These are phyloP conservation scores for Kryptolebias marmoratus DNA, from an alignment of 2,113 vertebrate genomes.

Conservation along the genomic window DNA sequence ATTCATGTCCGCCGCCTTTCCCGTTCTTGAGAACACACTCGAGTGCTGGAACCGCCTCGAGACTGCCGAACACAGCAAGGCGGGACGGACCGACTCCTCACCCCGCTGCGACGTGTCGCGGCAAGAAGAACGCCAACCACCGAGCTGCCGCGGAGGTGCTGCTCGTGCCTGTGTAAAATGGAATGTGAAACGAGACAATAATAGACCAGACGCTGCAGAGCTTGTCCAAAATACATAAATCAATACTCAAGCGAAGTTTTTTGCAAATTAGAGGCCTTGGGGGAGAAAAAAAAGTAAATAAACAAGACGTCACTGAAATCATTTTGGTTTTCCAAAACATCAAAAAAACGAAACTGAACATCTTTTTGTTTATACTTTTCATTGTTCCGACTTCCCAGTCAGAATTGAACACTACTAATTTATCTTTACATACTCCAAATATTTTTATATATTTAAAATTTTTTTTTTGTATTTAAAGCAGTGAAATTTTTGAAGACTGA, in stretches of 20 bases:
- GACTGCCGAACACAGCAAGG: neutral
- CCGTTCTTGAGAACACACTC: conserved; percentile 1
- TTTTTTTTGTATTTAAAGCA: conserved; percentile 62
- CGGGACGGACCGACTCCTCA: conserved; percentile 24
- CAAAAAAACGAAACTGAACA: neutral
- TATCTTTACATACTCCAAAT: conserved; percentile 42
- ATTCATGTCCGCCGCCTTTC: neutral
- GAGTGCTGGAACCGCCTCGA: conserved; percentile 20
- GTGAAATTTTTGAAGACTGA: conserved; percentile 15
- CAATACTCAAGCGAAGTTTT: conserved; percentile 17
- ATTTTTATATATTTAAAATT: conserved; percentile 60
- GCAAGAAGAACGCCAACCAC: conserved; percentile 44
- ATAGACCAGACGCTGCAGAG: conserved; percentile 30
- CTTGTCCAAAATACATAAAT: conserved; percentile 8
- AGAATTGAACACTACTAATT: conserved; percentile 38
- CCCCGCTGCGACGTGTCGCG: conserved; percentile 39
- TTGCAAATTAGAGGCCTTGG: conserved; percentile 15
- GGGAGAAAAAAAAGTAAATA: neutral
- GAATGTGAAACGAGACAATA: conserved; percentile 67
- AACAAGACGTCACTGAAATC: neutral
- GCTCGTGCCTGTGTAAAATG: conserved; percentile 28
- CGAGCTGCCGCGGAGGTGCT: conserved; percentile 14
- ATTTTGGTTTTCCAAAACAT: no score
- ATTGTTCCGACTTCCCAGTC: conserved; percentile 29
- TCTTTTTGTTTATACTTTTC: neutral